Conservation (phyloP, 2,797 vertebrate species). For the Acrossocheilus fasciatus region DNA sequence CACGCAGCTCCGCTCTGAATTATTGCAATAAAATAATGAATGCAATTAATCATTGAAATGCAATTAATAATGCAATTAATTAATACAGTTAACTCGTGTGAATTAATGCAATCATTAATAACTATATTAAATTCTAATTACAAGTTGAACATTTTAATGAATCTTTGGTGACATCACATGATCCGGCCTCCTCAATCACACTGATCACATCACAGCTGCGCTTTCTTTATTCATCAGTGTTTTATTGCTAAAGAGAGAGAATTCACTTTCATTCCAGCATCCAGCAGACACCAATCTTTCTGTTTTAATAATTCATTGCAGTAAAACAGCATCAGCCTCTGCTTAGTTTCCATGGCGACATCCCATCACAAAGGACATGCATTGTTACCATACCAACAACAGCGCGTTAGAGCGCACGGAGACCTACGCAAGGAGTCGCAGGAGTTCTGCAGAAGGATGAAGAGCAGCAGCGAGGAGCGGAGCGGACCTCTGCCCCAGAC, state of each 20-base stretch:
- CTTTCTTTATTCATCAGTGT: neutral
- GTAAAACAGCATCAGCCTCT: constrained; percentile 20
- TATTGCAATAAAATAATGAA: no score
- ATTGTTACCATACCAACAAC: constrained; percentile 37
- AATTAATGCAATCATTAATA: no score
- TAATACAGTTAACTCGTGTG: no score
- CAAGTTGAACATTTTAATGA: no score
- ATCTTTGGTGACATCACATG: no score
- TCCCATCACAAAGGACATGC: constrained; percentile 8
- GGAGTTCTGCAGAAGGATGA: constrained; percentile 66
- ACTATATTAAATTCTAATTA: no score
- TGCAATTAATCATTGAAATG: no score
- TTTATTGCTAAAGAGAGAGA: neutral
- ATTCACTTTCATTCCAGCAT: neutral
- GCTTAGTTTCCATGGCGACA: constrained; percentile 44
- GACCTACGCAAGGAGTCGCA: constrained; percentile 74
- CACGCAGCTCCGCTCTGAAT: no score
- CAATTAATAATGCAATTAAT: no score
- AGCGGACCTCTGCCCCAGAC: constrained; percentile 59
- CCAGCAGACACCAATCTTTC: neutral
- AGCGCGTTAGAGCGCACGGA: neutral
- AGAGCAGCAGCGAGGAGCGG: constrained; percentile 67
- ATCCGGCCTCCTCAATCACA: no score
- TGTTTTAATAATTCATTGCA: constrained; percentile 7
- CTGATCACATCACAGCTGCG: no score